These are phyloP conservation scores for Phylloscopus whistleri DNA, from an alignment of 2,113 vertebrate genomes.

Conservation along the genomic window DNA sequence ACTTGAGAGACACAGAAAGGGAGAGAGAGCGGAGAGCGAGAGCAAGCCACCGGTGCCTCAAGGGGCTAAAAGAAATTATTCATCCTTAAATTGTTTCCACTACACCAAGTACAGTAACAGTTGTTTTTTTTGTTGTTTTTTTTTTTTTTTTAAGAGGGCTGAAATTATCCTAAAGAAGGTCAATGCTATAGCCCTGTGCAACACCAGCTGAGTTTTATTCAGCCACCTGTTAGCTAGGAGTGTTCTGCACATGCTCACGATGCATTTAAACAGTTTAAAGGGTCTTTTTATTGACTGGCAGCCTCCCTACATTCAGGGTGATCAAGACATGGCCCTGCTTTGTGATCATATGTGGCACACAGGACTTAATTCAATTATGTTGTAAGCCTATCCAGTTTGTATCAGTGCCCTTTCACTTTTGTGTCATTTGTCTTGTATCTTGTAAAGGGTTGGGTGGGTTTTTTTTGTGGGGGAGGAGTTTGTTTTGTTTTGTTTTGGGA, in stretches of 20 bases:
- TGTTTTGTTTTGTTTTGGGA: slow-evolving; percentile 2
- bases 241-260: slow-evolving; percentile 75
- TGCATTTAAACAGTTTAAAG: slow-evolving; percentile 92
- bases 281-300: slow-evolving; percentile 76
- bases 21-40: slow-evolving; percentile 39
- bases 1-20: slow-evolving; percentile 73
- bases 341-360: slow-evolving; percentile 79
- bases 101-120: slow-evolving; percentile 91
- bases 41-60: slow-evolving; percentile 74
- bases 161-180: slow-evolving; percentile 88
- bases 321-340: slow-evolving; percentile 72
- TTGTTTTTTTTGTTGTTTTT: slow-evolving; percentile 51
- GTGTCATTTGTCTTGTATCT: slow-evolving; percentile 77
- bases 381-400: slow-evolving; percentile 84
- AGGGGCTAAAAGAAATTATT: slow-evolving; percentile 90
- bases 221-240: slow-evolving; percentile 91
- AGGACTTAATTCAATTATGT: slow-evolving; percentile 84
- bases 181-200: slow-evolving; percentile 81
- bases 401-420: slow-evolving; percentile 80
- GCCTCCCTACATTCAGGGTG: slow-evolving; percentile 76
- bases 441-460: slow-evolving; percentile 62
- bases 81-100: slow-evolving; percentile 94
- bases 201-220: slow-evolving; percentile 92
- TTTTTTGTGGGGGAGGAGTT: background rate
- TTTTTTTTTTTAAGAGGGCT: slow-evolving; percentile 36